These are phyloP conservation scores for Drosophila testacea DNA, from an alignment of 2,888 invertebrate genomes.

Conservation along the genomic window DNA sequence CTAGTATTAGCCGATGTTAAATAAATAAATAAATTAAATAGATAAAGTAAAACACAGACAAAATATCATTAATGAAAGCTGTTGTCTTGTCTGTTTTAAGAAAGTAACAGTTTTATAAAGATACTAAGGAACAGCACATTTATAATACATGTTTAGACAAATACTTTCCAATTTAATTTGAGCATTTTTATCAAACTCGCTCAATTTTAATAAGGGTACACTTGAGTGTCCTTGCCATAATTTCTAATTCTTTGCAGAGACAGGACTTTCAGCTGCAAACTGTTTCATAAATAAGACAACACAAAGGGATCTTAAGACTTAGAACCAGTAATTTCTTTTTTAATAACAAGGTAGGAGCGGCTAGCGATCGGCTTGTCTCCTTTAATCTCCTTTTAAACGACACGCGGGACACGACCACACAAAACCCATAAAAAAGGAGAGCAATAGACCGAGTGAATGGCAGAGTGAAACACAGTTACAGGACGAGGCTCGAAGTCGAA, in stretches of 20 bases:
- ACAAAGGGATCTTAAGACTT: constrained; percentile 24
- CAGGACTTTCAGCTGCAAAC: constrained; percentile 56
- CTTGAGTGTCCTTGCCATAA: constrained; percentile 20
- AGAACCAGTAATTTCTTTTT: constrained; percentile 63
- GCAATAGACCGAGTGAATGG: constrained; percentile 29
- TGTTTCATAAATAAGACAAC: constrained; percentile 61
- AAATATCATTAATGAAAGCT: no score
- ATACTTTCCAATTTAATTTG: no score
- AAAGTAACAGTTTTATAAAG: no score
- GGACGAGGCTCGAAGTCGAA: constrained; percentile 50
- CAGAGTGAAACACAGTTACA: constrained; percentile 24
- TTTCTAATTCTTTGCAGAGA: constrained; percentile 42
- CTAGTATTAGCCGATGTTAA: no score
- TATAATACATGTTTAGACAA: no score
- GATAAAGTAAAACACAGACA: no score
- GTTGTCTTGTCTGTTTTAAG: no score
- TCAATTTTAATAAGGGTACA: constrained; percentile 29
- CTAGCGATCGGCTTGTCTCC: constrained; percentile 54
- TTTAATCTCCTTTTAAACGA: constrained; percentile 76
- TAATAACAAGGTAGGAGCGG: constrained; percentile 64
- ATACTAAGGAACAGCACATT: no score
- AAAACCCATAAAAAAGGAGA: constrained; percentile 71
- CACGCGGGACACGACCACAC: constrained; percentile 75
- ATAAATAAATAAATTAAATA: no score
- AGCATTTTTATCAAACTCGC: background rate